These are phyloP conservation scores for Ariopsis seemanni DNA, from an alignment of 2,113 vertebrate genomes.

Conservation along the genomic window DNA sequence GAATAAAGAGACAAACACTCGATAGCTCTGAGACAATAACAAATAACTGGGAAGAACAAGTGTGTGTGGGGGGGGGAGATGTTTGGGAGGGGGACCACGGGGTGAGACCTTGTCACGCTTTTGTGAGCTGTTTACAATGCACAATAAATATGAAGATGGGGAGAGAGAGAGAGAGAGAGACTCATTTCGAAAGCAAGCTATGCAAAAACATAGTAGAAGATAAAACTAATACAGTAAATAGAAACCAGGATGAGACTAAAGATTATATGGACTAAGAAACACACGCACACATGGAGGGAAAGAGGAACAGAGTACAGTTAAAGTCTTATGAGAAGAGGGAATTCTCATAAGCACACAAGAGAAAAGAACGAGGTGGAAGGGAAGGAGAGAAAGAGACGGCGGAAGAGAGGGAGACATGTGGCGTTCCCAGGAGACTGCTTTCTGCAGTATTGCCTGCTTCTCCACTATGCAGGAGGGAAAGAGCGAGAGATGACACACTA, in stretches of 20 bases:
- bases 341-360: slow-evolving; percentile 8
- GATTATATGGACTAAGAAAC: background rate
- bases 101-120: slow-evolving; percentile 86
- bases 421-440: background rate
- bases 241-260: background rate
- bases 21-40: slow-evolving; percentile 91
- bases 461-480: slow-evolving; percentile 17
- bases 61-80: slow-evolving; percentile 52
- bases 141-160: slow-evolving; percentile 63
- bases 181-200: background rate
- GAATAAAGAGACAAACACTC: slow-evolving; percentile 79
- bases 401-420: slow-evolving; percentile 17
- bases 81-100: slow-evolving; percentile 78
- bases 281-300: background rate
- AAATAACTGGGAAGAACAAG: slow-evolving; percentile 87
- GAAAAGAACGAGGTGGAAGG: background rate
- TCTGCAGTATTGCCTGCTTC: slow-evolving; percentile 25
- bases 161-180: slow-evolving; percentile 50
- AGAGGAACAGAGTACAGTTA: background rate
- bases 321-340: slow-evolving; percentile 4
- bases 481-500: slow-evolving; percentile 20
- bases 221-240: background rate
- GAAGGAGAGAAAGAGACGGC: slow-evolving; percentile 1
- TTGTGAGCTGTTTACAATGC: slow-evolving; percentile 79
- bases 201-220: background rate